phyloP scores from a whole-genome alignment of 2,888 invertebrate species.

The Lagria hirta region DNA sequence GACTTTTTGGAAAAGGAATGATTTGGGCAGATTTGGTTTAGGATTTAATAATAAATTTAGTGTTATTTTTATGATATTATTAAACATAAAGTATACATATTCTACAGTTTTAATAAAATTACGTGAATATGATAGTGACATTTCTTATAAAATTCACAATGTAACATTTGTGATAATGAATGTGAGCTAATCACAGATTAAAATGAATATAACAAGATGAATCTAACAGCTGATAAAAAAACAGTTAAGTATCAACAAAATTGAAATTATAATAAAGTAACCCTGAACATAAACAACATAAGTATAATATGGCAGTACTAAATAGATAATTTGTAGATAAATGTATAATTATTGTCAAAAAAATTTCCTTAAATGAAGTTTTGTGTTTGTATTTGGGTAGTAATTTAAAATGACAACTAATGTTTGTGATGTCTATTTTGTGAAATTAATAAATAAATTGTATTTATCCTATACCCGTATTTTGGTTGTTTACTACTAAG shows the following conservation, averaged over 20 bases:
- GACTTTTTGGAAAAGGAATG: no score
- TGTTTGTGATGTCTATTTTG: constrained; percentile 5
- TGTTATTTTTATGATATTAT: no score
- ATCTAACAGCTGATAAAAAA: constrained; percentile 20
- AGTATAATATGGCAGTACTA: constrained; percentile 23
- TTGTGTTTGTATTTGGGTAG: constrained; percentile 22
- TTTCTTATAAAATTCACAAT: constrained; percentile 26
- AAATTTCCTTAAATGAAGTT: constrained; percentile 24
- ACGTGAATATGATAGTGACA: constrained; percentile 22
- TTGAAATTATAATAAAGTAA: constrained; percentile 16
- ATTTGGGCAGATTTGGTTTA: no score
- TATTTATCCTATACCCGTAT: constrained; percentile 22
- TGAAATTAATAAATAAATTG: constrained; percentile 21
- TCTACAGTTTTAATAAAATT: constrained; percentile 15
- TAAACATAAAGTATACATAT: constrained; percentile 22
- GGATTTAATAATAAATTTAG: no score
- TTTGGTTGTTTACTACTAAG: constrained; percentile 15
- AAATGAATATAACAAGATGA: constrained; percentile 20
- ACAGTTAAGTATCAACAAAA: constrained; percentile 27
- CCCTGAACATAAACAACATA: constrained; percentile 20
- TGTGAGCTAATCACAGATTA: constrained; percentile 28
- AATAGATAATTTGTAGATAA: no score
- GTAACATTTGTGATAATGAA: constrained; percentile 25
- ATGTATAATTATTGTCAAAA: constrained; percentile 8
- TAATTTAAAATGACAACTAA: constrained; percentile 9